A percentile compares a stretch with the other conserved stretches of the same genome.
Conservation (phyloP, 23 tunicate genomes). For the Oikopleura albicans region DNA sequence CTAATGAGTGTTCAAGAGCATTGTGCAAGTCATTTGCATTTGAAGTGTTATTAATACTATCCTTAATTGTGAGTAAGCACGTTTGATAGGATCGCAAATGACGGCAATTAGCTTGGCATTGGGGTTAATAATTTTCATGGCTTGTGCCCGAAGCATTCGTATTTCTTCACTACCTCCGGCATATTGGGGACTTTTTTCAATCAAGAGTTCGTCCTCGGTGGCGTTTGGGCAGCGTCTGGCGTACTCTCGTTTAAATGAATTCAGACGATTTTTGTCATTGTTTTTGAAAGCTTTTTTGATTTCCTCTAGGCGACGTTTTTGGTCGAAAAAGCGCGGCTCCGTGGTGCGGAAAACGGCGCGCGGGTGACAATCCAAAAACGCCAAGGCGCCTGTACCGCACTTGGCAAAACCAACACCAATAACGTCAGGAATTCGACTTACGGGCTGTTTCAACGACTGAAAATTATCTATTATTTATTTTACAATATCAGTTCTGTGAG, state of each 20-base stretch:
- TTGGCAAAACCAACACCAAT: constrained; percentile 43
- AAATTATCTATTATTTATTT: no score
- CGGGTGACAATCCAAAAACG: constrained; percentile 22
- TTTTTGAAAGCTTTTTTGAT: not conserved
- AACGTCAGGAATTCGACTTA: constrained; percentile 22
- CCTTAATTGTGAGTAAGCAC: constrained; percentile 24
- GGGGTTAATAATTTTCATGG: constrained; percentile 19
- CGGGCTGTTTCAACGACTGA: not conserved
- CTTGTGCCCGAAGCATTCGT: not conserved
- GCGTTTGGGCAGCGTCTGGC: constrained; percentile 21
- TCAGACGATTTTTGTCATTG: not conserved
- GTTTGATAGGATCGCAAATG: constrained; percentile 35
- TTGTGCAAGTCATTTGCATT: no score
- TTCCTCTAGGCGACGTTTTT: not conserved
- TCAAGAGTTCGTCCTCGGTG: constrained; percentile 23
- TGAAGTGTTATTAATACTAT: no score
- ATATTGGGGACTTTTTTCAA: constrained; percentile 41
- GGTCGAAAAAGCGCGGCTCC: constrained; percentile 6
- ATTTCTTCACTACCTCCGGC: not conserved
- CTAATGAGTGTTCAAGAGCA: no score
- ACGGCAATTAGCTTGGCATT: constrained; percentile 29
- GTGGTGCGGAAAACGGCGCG: not conserved
- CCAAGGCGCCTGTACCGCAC: constrained; percentile 46
- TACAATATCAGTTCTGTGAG: no score
- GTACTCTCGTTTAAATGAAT: not conserved